Base-by-base conservation (phyloP, 2,113 vertebrate species). In the Rhea americana region DNA sequence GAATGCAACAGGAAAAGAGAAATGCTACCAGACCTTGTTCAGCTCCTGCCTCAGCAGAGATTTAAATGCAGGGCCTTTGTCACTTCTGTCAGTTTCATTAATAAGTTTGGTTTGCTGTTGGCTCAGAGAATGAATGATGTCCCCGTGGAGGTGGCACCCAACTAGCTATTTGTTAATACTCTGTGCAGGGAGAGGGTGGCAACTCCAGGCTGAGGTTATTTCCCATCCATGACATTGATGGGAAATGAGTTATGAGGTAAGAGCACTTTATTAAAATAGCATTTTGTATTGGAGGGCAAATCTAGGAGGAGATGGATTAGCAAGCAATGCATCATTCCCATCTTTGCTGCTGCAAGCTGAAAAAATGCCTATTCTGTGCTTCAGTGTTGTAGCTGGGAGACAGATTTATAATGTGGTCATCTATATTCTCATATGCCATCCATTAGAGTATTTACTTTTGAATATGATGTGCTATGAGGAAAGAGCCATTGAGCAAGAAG, bases 241-340 rank as follows among this genome's bases (percentile, higher is more conserved):
- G n/a, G n/a, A n/a, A 22, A 45, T 93, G 89, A 92, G 45, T 41
- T 37, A 80, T 19, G 92, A 95, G 91, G 87, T 70, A n/a, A 7
- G 1, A 39, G 91, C 82, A 45, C 82, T 91, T 92, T 41, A 82
- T 89, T 91, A 79, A 91, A 93, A 73, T n/a, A 82, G 62, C 32
- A 2, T 79, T 95, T 93, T 55, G 48, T 37, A 6, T 13, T 68
- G 77, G 92, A 93, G 91, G 79, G 83, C 68, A 22, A 84, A 82
- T 4, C 56, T 5, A 15, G 13, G 77, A 71, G 83, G 93, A 90
- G 89, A 92, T 11, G 83, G 92, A 79, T 85, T 2, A 14, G 56
- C 20, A 13, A 48, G 75, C 37, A 3, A 95, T 93, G 92, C 89
- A 82, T 96, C 96, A 80, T 67, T 70, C 28, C 80, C 56, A 3